Evolutionary conservation across 2,888 invertebrate genomes (phyloP).

Genomic region (Crioceris asparagi): DNA sequence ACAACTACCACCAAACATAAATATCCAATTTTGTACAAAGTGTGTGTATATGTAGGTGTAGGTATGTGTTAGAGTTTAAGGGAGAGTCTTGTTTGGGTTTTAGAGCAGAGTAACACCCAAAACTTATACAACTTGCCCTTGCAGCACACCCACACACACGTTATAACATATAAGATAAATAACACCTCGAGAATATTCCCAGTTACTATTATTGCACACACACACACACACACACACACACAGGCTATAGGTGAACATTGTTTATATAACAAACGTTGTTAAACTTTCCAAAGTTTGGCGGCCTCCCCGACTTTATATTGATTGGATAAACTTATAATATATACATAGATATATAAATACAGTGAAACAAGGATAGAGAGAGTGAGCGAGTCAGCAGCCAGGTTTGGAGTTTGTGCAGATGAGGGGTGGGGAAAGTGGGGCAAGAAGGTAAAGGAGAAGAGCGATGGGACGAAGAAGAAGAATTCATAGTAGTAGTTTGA

Average conservation of each 20-base stretch:
- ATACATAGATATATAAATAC: too few species aligned
- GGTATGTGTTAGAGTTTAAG: too few species aligned
- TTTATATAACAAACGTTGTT: constrained; percentile 40
- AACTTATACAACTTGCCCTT: too few species aligned
- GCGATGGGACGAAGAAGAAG: constrained; percentile 26
- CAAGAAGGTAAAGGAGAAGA: constrained; percentile 1
- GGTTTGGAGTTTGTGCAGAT: too few species aligned
- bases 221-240: too few species aligned
- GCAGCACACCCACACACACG: too few species aligned
- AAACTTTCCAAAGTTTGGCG: constrained; percentile 34
- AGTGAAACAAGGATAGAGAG: constrained; percentile 20
- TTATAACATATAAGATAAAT: constrained; percentile 31
- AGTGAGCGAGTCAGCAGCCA: constrained; percentile 1
- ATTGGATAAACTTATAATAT: constrained; percentile 38
- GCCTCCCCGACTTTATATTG: too few species aligned
- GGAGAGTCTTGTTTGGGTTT: too few species aligned
- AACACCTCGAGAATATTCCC: constrained; percentile 27
- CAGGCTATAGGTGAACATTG: constrained; percentile 33
- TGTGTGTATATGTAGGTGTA: too few species aligned
- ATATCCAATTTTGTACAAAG: constrained; percentile 24
- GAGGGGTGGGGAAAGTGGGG: neutral
- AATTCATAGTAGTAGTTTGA: too few species aligned
- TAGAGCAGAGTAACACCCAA: too few species aligned
- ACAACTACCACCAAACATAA: constrained; percentile 21
- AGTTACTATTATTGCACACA: constrained; percentile 34